These are phyloP conservation scores for Rhabdomys dilectus DNA, from an alignment of 2,113 vertebrate genomes.

Conservation along the genomic window DNA sequence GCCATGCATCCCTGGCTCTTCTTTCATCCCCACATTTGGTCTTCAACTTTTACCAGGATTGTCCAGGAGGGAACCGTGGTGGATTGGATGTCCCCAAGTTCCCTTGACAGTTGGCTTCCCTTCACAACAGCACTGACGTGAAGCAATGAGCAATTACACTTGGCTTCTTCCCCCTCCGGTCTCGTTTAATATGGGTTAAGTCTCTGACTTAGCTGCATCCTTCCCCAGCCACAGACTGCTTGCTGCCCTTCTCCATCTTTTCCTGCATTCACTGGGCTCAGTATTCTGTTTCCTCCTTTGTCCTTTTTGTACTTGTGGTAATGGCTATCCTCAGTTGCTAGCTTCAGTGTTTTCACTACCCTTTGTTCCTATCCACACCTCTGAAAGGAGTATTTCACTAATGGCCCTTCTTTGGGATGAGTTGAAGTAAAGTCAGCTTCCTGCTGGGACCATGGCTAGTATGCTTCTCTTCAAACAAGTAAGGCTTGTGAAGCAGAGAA, in stretches of 20 bases:
- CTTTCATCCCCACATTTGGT: neutral
- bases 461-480: neutral
- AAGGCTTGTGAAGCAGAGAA: conserved; percentile 10
- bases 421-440: neutral
- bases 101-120: neutral
- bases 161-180: neutral
- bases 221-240: neutral
- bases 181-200: neutral
- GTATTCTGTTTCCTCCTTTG: neutral
- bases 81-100: neutral
- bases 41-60: neutral
- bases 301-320: neutral
- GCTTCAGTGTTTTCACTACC: neutral
- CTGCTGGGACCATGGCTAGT: neutral
- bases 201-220: neutral
- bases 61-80: neutral
- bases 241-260: neutral
- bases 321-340: neutral
- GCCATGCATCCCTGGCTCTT: neutral
- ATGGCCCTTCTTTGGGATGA: neutral
- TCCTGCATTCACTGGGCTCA: neutral
- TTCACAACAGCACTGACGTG: neutral
- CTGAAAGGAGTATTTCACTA: neutral
- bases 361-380: neutral
- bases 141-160: neutral